Percentiles rank a stretch among this genome's conserved stretches.
These are phyloP conservation scores for Sardinella longiceps DNA, from an alignment of 2,797 vertebrate genomes.

Conservation along the genomic window DNA sequence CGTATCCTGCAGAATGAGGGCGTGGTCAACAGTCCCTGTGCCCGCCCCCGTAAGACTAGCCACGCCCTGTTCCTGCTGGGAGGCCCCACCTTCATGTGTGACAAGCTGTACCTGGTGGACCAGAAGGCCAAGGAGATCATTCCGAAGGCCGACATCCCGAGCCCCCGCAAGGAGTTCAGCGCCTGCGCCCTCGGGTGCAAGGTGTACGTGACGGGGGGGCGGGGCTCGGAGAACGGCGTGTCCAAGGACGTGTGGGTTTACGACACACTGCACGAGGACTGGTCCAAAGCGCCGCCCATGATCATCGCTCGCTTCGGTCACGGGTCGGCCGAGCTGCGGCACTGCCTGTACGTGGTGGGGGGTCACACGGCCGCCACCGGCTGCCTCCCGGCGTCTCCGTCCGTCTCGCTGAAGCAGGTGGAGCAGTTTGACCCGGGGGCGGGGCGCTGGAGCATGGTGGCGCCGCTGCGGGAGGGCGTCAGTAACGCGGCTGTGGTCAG, in stretches of 20 bases:
- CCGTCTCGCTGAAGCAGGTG: conserved; percentile 96
- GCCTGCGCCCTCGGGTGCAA: conserved; percentile 97
- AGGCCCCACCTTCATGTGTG: conserved; percentile 98
- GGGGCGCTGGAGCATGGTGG: conserved; percentile 99
- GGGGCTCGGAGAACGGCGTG: conserved; percentile 96
- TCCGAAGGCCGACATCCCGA: conserved; percentile 97
- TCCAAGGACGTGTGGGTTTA: conserved; percentile 99
- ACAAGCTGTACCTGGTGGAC: conserved; percentile 96
- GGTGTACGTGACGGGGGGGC: conserved; percentile 94
- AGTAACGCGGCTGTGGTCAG: conserved; percentile 98
- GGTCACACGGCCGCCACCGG: conserved; percentile 96
- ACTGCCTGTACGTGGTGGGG: conserved; percentile 94
- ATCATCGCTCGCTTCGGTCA: conserved; percentile 96
- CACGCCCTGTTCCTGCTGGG: conserved; percentile 96
- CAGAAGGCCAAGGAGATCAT: conserved; percentile 99
- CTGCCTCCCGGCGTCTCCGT: conserved; percentile 94
- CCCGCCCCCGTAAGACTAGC: conserved; percentile 93
- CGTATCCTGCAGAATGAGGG: conserved; percentile 97
- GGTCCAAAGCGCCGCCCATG: conserved; percentile 98
- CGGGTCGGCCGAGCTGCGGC: conserved; percentile 94
- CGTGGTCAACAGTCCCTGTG: conserved; percentile 92
- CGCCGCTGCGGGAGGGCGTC: conserved; percentile 92
- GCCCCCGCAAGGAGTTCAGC: conserved; percentile 97
- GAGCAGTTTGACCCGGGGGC: conserved; percentile 94
- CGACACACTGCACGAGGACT: conserved; percentile 95